These are phyloP conservation scores for Lepidonotus clava DNA, from an alignment of 2,888 invertebrate species.

Conservation along the genomic window DNA sequence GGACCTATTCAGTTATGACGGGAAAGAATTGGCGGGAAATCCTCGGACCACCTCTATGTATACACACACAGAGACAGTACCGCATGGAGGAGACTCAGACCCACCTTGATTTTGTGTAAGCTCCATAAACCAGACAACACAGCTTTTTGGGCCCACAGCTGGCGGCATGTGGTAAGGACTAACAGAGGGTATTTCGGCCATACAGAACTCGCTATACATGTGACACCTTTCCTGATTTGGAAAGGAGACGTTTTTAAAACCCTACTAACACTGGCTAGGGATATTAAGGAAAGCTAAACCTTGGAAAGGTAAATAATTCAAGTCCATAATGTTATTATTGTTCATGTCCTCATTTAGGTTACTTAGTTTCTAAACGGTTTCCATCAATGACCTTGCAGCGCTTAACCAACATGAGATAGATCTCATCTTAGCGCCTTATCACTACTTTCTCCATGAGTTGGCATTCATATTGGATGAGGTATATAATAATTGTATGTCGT, in stretches of 20 bases:
- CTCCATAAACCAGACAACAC: slow-evolving; percentile 17
- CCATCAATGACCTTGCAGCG: neutral
- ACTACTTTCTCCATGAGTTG: neutral
- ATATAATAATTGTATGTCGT: slow-evolving; percentile 22
- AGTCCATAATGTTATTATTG: slow-evolving; percentile 20
- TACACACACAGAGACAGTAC: too few species aligned
- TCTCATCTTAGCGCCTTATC: neutral
- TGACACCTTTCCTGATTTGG: neutral
- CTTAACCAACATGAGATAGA: neutral
- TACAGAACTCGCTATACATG: neutral
- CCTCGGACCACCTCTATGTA: too few species aligned
- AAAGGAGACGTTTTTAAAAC: neutral
- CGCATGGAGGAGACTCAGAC: neutral
- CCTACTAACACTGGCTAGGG: neutral
- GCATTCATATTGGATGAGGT: slow-evolving; percentile 39
- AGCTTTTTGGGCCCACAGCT: slow-evolving; percentile 42
- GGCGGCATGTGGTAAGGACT: slow-evolving; percentile 18
- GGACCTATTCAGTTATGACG: too few species aligned
- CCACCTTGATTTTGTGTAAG: neutral
- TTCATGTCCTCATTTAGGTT: neutral
- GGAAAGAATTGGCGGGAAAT: too few species aligned
- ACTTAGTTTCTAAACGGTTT: neutral
- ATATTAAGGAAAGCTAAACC: neutral
- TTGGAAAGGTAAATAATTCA: neutral
- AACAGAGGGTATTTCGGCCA: neutral